Evolutionary conservation across 2,113 vertebrate genomes (phyloP).

Genomic region (Rafetus swinhoei): DNA sequence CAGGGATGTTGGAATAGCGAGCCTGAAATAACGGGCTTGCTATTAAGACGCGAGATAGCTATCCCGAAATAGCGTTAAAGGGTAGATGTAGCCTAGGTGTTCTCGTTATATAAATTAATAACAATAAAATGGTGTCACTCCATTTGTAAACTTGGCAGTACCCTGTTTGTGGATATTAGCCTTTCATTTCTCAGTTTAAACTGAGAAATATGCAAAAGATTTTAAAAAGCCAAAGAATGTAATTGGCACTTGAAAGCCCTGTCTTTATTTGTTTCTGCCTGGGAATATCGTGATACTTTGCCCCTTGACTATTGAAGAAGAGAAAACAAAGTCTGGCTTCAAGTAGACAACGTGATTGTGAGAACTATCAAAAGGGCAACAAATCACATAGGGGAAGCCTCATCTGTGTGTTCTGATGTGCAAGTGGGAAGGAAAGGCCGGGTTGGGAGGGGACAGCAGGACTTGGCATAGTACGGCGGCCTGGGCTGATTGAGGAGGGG

Average conservation of each 20-base stretch:
- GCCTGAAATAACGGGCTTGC: no score
- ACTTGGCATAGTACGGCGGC: background rate
- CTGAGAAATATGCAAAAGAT: background rate
- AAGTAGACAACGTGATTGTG: background rate
- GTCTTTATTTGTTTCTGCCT: background rate
- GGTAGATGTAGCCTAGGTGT: background rate
- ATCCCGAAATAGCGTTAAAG: no score
- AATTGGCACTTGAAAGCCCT: background rate
- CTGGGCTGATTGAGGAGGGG: background rate
- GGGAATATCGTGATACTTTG: rapidly evolving
- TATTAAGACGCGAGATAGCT: no score
- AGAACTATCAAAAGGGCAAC: background rate
- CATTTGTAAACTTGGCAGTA: background rate
- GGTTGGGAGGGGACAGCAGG: background rate
- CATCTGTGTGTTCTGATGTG: background rate
- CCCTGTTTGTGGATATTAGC: background rate
- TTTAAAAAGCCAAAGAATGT: rapidly evolving
- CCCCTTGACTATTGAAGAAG: conserved; percentile 3
- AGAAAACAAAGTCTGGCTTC: conserved; percentile 36
- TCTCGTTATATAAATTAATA: background rate
- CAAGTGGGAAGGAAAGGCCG: background rate
- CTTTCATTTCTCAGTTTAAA: background rate
- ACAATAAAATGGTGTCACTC: background rate
- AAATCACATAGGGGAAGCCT: background rate
- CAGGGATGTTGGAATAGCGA: no score